Percentiles rank a stretch among this genome's conserved stretches.
Conservation (phyloP, 2,797 vertebrate genomes). For the Chromis chromis region DNA sequence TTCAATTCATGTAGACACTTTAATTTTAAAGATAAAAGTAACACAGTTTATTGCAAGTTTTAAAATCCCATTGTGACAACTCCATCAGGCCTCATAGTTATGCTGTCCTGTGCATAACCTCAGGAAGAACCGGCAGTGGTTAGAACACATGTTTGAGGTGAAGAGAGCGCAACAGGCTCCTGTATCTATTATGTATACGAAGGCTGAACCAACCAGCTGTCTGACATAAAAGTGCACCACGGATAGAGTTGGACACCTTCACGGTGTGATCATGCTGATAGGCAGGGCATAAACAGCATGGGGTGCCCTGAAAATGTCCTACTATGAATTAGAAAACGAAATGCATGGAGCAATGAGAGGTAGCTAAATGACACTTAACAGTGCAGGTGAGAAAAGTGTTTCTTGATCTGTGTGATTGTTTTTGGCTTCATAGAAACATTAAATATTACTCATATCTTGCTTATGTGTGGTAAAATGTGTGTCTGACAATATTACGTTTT, state of each 20-base stretch:
- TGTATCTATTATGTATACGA: not conserved
- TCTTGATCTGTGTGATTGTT: not conserved
- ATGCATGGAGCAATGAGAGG: not conserved
- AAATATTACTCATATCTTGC: no score
- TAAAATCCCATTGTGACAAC: not conserved
- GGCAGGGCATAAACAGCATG: not conserved
- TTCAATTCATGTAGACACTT: not conserved
- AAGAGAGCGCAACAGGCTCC: constrained; percentile 15
- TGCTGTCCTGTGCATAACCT: not conserved
- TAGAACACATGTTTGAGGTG: not conserved
- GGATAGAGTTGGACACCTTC: not conserved
- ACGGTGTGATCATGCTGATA: not conserved
- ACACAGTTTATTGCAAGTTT: no score
- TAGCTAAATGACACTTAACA: no score
- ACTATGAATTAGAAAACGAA: not conserved
- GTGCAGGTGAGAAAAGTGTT: not conserved
- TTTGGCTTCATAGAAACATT: no score
- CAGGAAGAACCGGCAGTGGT: not conserved
- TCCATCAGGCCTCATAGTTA: not conserved
- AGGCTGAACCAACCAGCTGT: not conserved
- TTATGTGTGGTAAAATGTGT: no score
- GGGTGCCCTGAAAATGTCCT: not conserved
- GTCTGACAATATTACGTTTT: no score
- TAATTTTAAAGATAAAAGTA: not conserved
- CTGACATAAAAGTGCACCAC: not conserved